Evolutionary conservation across 2,797 vertebrate species (phyloP).

Genomic region (Alosa sapidissima): DNA sequence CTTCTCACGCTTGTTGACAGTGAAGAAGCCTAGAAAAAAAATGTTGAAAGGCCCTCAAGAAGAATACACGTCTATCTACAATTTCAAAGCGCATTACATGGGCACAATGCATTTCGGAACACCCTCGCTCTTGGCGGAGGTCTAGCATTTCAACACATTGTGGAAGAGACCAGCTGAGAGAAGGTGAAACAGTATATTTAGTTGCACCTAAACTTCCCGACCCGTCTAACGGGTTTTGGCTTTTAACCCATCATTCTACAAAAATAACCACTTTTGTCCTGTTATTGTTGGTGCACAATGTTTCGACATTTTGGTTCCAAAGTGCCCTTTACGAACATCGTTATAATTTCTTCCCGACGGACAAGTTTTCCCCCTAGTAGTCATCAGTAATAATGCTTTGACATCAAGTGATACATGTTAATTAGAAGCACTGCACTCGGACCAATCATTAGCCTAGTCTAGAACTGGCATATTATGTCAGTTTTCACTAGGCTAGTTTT

Average conservation of each 20-base stretch:
- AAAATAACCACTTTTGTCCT: constrained; percentile 37
- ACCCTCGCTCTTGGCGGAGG: constrained; percentile 10
- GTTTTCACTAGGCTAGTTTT: neutral
- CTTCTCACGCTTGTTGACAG: neutral
- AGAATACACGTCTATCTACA: neutral
- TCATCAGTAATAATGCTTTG: neutral
- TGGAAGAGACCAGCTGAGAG: neutral
- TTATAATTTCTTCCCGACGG: neutral
- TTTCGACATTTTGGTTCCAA: constrained; percentile 24
- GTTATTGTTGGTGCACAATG: neutral
- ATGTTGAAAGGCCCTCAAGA: neutral
- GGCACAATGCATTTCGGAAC: neutral
- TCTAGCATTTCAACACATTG: constrained; percentile 38
- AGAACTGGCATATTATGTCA: neutral
- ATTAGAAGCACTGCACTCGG: neutral
- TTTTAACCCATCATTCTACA: constrained; percentile 30
- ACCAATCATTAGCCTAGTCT: neutral
- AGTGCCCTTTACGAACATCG: neutral
- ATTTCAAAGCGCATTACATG: neutral
- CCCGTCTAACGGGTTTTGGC: constrained; percentile 51
- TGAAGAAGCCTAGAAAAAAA: neutral
- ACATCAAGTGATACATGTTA: neutral
- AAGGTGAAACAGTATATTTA: constrained; percentile 34
- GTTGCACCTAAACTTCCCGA: constrained; percentile 41
- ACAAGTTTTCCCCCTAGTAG: neutral